Evolutionary conservation across 2,113 vertebrate species (phyloP).

Genomic region (Thymallus thymallus): DNA sequence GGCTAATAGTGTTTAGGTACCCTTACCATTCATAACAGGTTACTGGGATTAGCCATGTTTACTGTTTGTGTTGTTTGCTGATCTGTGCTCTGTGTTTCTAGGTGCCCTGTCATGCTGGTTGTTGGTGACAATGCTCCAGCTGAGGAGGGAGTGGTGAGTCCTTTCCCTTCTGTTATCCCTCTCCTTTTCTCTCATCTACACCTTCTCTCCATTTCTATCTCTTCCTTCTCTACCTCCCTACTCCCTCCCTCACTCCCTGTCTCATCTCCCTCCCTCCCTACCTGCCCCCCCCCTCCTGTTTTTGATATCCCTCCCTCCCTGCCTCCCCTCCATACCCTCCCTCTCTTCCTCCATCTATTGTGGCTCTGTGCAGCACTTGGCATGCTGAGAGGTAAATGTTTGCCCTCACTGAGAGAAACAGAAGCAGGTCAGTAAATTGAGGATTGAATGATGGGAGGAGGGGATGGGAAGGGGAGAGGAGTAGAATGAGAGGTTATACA

Average conservation of each 20-base stretch:
- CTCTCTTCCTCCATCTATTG: not conserved
- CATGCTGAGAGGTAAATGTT: conserved; percentile 4
- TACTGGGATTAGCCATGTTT: not conserved
- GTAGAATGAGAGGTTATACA: conserved; percentile 12
- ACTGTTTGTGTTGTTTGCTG: not conserved
- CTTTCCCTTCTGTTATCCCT: not conserved
- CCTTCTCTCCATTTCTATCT: not conserved
- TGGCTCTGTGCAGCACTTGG: conserved; percentile 25
- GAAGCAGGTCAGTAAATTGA: conserved; percentile 23
- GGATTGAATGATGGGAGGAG: conserved; percentile 13
- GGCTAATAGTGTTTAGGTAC: no score
- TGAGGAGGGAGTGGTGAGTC: conserved; percentile 95
- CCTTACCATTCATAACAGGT: not conserved
- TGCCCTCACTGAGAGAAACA: conserved; percentile 37
- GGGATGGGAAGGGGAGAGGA: not conserved
- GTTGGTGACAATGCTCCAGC: conserved; percentile 93
- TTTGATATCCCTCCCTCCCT: no score
- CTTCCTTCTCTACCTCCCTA: not conserved
- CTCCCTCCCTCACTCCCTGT: not conserved
- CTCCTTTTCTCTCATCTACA: not conserved
- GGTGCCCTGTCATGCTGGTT: conserved; percentile 94
- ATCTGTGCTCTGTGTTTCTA: conserved; percentile 45
- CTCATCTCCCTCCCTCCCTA: no score
- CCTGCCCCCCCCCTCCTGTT: no score
- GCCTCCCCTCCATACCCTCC: not conserved